Evolutionary conservation across 2,113 vertebrate genomes (phyloP).

Genomic region (Regulus satrapa): DNA sequence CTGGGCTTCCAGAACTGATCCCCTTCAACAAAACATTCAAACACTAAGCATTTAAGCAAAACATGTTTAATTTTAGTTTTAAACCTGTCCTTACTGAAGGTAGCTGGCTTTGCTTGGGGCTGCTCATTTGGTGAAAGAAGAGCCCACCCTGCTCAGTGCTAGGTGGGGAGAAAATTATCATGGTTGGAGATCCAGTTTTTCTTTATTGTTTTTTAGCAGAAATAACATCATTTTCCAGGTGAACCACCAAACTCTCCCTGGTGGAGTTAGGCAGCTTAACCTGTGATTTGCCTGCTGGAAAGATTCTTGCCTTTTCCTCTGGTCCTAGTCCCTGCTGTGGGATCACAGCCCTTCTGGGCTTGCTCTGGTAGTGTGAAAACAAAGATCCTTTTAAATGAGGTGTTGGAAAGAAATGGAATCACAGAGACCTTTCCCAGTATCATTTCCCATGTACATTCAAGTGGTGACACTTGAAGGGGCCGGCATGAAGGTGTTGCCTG

Average conservation of each 20-base stretch:
- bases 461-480: neutral
- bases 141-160: neutral
- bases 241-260: neutral
- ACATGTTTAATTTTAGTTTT: neutral
- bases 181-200: neutral
- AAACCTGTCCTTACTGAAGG: neutral
- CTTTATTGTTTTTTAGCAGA: neutral
- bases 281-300: neutral
- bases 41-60: neutral
- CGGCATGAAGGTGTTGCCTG: neutral
- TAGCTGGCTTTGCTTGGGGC: neutral
- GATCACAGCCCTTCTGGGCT: neutral
- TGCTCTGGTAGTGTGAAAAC: neutral
- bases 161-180: neutral
- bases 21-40: neutral
- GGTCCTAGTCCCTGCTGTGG: neutral
- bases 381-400: neutral
- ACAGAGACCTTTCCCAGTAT: neutral
- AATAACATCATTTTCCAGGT: neutral
- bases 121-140: neutral
- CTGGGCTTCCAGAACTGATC: neutral
- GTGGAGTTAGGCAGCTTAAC: neutral
- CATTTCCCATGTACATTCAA: accelerated
- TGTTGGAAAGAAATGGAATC: neutral
- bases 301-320: neutral